Conservation (phyloP, 2,113 vertebrate species). For the Muntiacus muntjak region DNA sequence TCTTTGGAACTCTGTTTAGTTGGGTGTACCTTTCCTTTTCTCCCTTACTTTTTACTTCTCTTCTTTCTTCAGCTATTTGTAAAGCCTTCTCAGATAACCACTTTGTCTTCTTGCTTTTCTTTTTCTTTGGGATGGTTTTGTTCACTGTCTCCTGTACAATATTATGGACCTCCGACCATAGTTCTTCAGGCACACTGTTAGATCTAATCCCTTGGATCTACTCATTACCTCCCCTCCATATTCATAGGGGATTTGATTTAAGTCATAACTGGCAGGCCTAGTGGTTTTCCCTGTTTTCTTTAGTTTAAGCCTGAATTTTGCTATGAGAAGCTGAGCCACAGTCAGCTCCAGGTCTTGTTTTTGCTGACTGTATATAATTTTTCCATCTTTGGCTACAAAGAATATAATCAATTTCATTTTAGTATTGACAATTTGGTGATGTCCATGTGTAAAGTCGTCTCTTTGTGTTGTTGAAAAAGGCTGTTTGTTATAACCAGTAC, state of each 20-base stretch:
- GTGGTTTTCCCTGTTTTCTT: neutral
- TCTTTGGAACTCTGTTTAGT: neutral
- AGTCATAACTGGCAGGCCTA: neutral
- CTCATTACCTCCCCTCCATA: neutral
- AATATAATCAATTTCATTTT: neutral
- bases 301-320: neutral
- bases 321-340: neutral
- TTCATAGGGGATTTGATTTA: neutral
- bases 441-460: fast-evolving
- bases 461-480: neutral
- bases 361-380: neutral
- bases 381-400: neutral
- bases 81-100: neutral
- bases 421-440: neutral
- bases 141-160: neutral
- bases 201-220: neutral
- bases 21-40: neutral
- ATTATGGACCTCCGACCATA: fast-evolving
- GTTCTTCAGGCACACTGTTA: neutral
- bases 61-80: neutral
- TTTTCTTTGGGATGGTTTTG: neutral
- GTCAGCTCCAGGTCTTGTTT: neutral
- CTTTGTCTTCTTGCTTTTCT: neutral
- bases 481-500: neutral
- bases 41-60: neutral